These are phyloP conservation scores for Drosophila infuscata DNA, from an alignment of 2,888 invertebrate genomes.

Conservation along the genomic window DNA sequence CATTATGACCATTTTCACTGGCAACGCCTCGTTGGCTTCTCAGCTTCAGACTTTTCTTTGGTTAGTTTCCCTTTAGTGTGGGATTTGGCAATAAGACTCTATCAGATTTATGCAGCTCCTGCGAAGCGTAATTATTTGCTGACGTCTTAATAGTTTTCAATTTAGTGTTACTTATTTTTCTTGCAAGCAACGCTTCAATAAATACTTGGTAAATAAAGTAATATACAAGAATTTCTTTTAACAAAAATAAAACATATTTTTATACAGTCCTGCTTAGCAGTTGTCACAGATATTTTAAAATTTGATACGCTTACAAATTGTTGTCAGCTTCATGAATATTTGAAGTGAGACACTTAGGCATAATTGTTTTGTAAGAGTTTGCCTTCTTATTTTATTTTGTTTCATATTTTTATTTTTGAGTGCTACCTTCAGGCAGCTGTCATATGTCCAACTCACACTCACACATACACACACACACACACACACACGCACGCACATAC, in stretches of 20 bases:
- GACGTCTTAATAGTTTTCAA: conserved; percentile 76
- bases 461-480: not conserved
- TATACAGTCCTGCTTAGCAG: not conserved
- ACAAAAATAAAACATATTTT: not conserved
- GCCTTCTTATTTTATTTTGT: conserved; percentile 1
- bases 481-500: not conserved
- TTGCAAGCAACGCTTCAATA: conserved; percentile 12
- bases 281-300: conserved; percentile 11
- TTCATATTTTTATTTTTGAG: conserved; percentile 7
- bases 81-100: conserved; percentile 69
- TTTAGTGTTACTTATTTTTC: conserved; percentile 35
- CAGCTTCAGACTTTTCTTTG: conserved; percentile 47
- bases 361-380: conserved; percentile 66
- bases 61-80: conserved; percentile 65
- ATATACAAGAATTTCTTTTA: conserved; percentile 1
- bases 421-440: conserved; percentile 42
- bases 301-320: conserved; percentile 19
- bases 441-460: conserved; percentile 38
- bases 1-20: conserved; percentile 64
- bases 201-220: conserved; percentile 10
- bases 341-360: conserved; percentile 63
- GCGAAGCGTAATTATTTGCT: conserved; percentile 76
- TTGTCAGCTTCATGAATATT: conserved; percentile 65
- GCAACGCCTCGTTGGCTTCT: conserved; percentile 57
- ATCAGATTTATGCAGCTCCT: conserved; percentile 69